A percentile compares a stretch with the other conserved stretches of the same genome.
phyloP scores from a whole-genome alignment of 2,113 vertebrate genomes.

The Apistogramma diplotaenia region DNA sequence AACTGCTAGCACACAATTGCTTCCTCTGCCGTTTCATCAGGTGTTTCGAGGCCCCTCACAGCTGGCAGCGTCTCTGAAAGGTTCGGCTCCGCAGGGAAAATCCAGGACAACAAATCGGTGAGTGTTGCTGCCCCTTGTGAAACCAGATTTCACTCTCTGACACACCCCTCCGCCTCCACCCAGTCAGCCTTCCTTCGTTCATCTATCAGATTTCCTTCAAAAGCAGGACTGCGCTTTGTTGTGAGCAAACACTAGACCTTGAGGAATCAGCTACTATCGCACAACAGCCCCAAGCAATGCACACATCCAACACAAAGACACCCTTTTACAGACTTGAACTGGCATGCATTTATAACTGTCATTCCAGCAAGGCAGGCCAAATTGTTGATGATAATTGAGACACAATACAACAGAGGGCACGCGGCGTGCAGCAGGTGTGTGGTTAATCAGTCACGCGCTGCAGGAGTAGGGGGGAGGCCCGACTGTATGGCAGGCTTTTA shows the following conservation, averaged over 20 bases:
- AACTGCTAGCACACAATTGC: conserved; percentile 32
- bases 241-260: conserved; percentile 42
- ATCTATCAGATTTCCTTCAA: conserved; percentile 44
- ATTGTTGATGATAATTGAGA: conserved; percentile 71
- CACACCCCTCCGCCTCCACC: neutral
- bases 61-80: conserved; percentile 83
- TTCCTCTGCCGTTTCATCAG: conserved; percentile 80
- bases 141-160: conserved; percentile 23
- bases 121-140: conserved; percentile 50
- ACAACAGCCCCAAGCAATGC: conserved; percentile 51
- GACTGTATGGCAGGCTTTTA: conserved; percentile 50
- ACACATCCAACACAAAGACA: conserved; percentile 51
- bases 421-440: conserved; percentile 75
- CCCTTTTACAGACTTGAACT: conserved; percentile 52
- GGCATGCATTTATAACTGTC: conserved; percentile 69
- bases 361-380: conserved; percentile 60
- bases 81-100: conserved; percentile 83
- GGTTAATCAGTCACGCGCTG: conserved; percentile 70
- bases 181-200: conserved; percentile 15
- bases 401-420: conserved; percentile 67
- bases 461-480: neutral
- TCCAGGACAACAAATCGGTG: conserved; percentile 84
- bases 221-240: conserved; percentile 13
- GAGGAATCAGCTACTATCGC: conserved; percentile 23
- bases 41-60: conserved; percentile 81